Base-by-base conservation (phyloP, 2,797 vertebrate genomes). In the Schizothorax lantsangensis region DNA sequence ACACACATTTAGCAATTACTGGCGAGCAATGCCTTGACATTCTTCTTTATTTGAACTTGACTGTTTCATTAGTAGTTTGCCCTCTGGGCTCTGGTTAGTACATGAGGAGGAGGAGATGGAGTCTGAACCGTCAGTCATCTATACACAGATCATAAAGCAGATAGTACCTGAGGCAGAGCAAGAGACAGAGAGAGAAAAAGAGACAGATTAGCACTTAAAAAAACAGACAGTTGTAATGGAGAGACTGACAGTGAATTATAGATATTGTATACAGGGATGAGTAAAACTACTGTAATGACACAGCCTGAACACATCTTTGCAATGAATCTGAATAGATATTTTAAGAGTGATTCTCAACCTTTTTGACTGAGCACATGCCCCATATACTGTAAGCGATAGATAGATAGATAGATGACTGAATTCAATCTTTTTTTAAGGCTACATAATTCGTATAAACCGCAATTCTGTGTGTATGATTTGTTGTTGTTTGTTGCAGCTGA, bases 31-130 rank as follows among this genome's bases (percentile, higher is more conserved):
- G 75, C 75, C 74, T 79, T 85, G 75, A 85, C 84, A 85, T 79
- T 85, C 84, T 71, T 79, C 47, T 85, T 71, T 57, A 85, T 85
- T 71, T 79, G 84, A 85, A 57, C 75, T 69, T 69, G 84, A 71
- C 75, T 79, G 62, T 68, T 85, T 85, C 75, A 79, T 85, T 79
- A 79, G 49, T 49, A 57, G 47, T 79, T 59, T 71, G 47, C 75
- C 72, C 75, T 79, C 36, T 79, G 75, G 84, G 75, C 64, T 79
- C 75, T 85, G 36, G 36, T 85, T 71, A 69, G 84, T 85, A 69
- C 74, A 85, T 45, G 75, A 85, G 62, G 0, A 68, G 45, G 17
- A 77, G n/a, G 10, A 84, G 84, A 85, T 79, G 5, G 47, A 79
- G 75, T 68, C 10, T 43, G 64, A 85, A 79, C 75, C 1, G 84